phyloP scores from a whole-genome alignment of 2,797 vertebrate genomes.

The Sebastes melanostomus region DNA sequence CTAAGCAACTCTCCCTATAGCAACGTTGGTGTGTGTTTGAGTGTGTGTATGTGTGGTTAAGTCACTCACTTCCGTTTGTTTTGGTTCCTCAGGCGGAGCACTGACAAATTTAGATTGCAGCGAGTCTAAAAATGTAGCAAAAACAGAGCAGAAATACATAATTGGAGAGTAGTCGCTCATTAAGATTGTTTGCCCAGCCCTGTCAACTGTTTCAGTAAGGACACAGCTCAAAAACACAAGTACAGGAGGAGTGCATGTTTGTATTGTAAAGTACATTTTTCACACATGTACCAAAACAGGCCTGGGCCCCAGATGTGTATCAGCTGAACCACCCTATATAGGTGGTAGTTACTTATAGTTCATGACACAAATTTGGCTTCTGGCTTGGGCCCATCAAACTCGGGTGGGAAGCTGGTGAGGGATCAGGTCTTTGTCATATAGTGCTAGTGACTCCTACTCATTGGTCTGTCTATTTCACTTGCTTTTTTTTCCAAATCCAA shows the following conservation, averaged over 20 bases:
- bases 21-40: neutral
- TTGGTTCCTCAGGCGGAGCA: constrained; percentile 56
- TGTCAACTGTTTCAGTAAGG: constrained; percentile 10
- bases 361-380: neutral
- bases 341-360: too few species aligned
- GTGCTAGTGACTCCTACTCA: neutral
- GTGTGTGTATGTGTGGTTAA: constrained; percentile 24
- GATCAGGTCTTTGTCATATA: neutral
- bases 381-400: neutral
- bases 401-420: neutral
- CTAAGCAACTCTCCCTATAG: constrained; percentile 43
- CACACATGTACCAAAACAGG: neutral
- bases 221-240: neutral
- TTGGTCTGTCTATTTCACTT: neutral
- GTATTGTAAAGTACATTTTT: neutral
- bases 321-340: neutral
- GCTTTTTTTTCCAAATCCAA: too few species aligned
- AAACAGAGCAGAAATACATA: constrained; percentile 60
- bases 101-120: constrained; percentile 63
- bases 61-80: constrained; percentile 69
- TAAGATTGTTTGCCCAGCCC: constrained; percentile 46
- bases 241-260: neutral
- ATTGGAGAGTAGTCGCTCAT: constrained; percentile 60
- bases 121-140: constrained; percentile 37
- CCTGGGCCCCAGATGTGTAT: neutral